Evolutionary conservation across 2,797 vertebrate species (phyloP), one percentile per base, ranked within the genome.

Genomic region (Hyperoplus lanceolatus): DNA sequence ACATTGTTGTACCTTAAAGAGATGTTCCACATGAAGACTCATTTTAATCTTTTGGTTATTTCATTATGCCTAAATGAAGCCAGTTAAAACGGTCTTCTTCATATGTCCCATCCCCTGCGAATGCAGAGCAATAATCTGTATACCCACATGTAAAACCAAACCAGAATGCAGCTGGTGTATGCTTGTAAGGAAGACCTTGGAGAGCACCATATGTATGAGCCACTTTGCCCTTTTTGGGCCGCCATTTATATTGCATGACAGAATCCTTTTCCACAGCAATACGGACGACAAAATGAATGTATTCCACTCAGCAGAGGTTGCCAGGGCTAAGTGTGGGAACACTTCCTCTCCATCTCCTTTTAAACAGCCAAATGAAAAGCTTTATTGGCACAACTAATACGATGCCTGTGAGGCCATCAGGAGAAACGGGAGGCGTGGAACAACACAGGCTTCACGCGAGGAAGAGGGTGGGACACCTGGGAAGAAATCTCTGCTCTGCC

Each of bases 291-390:
- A 92, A 92, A 90, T 89, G 63, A 89, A 90, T 88, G 85, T 76
- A 60, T 86, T 85, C 83, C 87, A 88, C 83, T 90, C 86, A 79
- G 91, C 84, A 81, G 87, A 91, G 87, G 89, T 92, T 90, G 87
- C 81, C 82, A 81, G 70, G 89, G 86, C 90, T 89, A 91, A 94
- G 90, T 93, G 92, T 89, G 89, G 86, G 81, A 95, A 89, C 87
- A 83, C 89, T 94, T 91, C 88, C 89, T 91, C 95, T 93, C 82
- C 82, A 73, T 95, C 95, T 95, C 78, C 93, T 89, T 88, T 89
- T 93, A 92, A 95, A 87, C 87, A 90, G 87, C 87, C 86, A 90
- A 90, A 93, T 92, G 85, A 94, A 95, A 96, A 95, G 89, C 91
- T 95, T 95, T 87, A 92, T 92, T 94, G 94, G 92, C 91, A 91